Evolutionary conservation across 2,797 vertebrate genomes (phyloP), one percentile per base, ranked within the genome.

Genomic region (Anguilla obscura): DNA sequence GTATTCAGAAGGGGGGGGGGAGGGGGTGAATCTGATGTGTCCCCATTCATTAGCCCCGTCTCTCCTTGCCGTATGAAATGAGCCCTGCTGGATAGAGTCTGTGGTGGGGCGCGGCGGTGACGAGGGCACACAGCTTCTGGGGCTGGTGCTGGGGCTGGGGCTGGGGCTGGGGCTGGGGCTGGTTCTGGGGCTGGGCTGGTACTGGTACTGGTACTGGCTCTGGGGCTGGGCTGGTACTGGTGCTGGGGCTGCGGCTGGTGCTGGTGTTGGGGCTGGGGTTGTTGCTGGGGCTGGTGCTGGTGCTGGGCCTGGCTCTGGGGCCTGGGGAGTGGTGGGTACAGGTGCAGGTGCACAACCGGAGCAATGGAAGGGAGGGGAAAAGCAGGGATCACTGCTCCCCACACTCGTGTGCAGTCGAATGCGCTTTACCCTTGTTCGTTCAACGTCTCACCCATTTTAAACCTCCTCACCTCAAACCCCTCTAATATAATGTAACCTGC

Each of bases 11-110:
- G 88, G 79, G 83, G 85, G 71, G 83, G 21, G 58, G n/a, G 0
- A 7, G 2, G 83, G 45, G 40, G 36, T 3, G 86, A 89, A 89
- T 90, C 92, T 92, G 92, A 91, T 91, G 91, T 83, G 83, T 88
- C 87, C 92, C 89, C 85, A 93, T 94, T 95, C 93, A 94, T 95
- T 95, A 95, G 30, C 79, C 90, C 56, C 88, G 56, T 52, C 80
- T 60, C 91, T 93, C 93, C 93, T 91, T 94, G 92, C 91, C 91
- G 90, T 90, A 94, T 93, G 92, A 95, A 95, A 96, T 95, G 94
- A 95, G 93, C 91, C 95, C 93, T 95, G 93, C 92, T 82, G 50
- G 76, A 50, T 45, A 27, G 50, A 60, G 40, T 56, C 21, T 30
- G 50, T 30, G 50, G 1, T 12, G 36, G 36, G 76, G 30, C 10